A percentile compares a stretch with the other conserved stretches of the same genome.
These are phyloP conservation scores for Silurus meridionalis DNA, from an alignment of 2,113 vertebrate species.

Conservation along the genomic window DNA sequence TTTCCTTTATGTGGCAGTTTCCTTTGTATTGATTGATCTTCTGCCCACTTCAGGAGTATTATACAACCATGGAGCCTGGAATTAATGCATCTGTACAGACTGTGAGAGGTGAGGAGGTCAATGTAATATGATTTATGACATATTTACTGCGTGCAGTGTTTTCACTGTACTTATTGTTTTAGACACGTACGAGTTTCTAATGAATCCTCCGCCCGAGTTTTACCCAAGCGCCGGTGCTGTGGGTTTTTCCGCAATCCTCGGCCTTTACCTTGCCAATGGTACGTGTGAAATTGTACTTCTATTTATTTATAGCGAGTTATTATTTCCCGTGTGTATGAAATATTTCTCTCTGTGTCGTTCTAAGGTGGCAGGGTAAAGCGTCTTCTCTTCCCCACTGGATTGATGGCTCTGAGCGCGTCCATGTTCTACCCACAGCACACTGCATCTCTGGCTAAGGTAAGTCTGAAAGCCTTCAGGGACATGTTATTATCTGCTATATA, in stretches of 20 bases:
- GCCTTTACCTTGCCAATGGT: slow-evolving; percentile 90
- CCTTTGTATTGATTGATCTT: background rate
- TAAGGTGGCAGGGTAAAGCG: slow-evolving; percentile 87
- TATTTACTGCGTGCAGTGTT: background rate
- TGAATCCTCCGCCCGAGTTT: slow-evolving; percentile 84
- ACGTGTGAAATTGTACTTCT: slow-evolving; percentile 19
- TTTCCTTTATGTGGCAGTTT: no score
- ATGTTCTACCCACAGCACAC: slow-evolving; percentile 92
- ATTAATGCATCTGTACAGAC: slow-evolving; percentile 71
- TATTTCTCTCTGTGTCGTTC: slow-evolving; percentile 34
- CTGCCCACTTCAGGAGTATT: slow-evolving; percentile 71
- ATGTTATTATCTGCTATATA: no score
- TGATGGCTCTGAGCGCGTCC: slow-evolving; percentile 85
- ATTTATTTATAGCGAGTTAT: background rate
- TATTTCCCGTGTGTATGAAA: slow-evolving; percentile 1
- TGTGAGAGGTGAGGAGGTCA: slow-evolving; percentile 76
- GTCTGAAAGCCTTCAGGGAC: slow-evolving; percentile 34
- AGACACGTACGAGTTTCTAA: slow-evolving; percentile 83
- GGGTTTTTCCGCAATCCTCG: slow-evolving; percentile 87
- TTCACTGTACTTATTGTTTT: slow-evolving; percentile 55
- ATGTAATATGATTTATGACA: background rate
- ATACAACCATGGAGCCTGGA: slow-evolving; percentile 76
- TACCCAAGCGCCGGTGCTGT: slow-evolving; percentile 86
- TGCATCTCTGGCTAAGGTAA: slow-evolving; percentile 79
- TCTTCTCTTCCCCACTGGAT: slow-evolving; percentile 78